These are phyloP conservation scores for Pangasianodon hypophthalmus DNA, from an alignment of 2,113 vertebrate genomes.

Conservation along the genomic window DNA sequence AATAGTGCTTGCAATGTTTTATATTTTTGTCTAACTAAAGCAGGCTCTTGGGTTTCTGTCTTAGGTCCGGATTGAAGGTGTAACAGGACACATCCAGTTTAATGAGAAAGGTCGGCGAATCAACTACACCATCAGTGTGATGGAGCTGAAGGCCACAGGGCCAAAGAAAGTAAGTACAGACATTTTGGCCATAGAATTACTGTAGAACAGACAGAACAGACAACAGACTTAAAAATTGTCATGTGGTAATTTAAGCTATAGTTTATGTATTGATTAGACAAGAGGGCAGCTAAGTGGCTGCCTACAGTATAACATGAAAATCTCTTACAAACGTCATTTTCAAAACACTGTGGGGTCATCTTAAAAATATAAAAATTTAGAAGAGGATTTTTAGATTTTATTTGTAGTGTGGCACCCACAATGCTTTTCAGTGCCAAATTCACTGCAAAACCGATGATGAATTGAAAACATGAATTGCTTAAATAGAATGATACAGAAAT, in stretches of 20 bases:
- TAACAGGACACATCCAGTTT: slow-evolving; percentile 97
- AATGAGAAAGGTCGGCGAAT: slow-evolving; percentile 95
- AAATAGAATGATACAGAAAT: not conserved
- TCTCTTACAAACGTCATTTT: not conserved
- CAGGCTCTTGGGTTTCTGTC: slow-evolving; percentile 35
- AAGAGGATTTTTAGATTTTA: not conserved
- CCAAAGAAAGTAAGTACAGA: slow-evolving; percentile 84
- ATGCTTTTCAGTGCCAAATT: no score
- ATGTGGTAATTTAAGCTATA: not conserved
- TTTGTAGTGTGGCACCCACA: not conserved
- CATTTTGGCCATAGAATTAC: slow-evolving; percentile 4
- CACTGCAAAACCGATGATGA: no score
- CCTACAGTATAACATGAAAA: not conserved
- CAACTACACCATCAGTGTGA: slow-evolving; percentile 93
- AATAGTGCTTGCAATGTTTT: not conserved
- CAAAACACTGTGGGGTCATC: not conserved
- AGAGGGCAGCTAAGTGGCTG: not conserved
- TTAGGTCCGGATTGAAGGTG: slow-evolving; percentile 91
- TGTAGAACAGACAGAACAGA: not conserved
- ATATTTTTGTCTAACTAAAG: slow-evolving; percentile 32
- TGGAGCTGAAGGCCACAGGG: slow-evolving; percentile 91
- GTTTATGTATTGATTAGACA: not conserved
- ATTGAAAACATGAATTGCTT: no score
- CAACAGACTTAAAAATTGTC: not conserved
- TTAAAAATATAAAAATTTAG: not conserved